These are phyloP conservation scores for Muntiacus reevesi DNA, from an alignment of 2,113 vertebrate species.

Conservation along the genomic window DNA sequence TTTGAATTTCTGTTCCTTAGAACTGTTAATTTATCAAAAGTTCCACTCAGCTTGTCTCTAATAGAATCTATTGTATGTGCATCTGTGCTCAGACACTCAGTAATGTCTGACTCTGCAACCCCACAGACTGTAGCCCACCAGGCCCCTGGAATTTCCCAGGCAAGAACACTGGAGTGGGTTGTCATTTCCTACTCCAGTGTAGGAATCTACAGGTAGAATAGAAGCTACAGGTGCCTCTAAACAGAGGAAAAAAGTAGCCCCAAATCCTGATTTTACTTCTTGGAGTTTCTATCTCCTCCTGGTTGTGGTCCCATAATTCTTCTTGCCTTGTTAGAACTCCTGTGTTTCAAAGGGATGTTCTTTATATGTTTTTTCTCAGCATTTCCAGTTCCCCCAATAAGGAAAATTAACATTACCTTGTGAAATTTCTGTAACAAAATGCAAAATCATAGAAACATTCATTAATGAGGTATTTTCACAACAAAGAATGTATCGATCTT, in stretches of 20 bases:
- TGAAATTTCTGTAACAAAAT: background rate
- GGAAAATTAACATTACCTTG: background rate
- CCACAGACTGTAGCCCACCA: background rate
- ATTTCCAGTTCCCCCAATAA: background rate
- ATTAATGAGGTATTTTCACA: background rate
- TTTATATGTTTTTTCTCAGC: background rate
- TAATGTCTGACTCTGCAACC: background rate
- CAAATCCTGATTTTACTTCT: background rate
- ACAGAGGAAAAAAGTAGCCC: background rate
- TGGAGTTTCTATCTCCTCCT: background rate
- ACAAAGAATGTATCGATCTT: background rate
- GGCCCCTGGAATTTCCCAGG: background rate
- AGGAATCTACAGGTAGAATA: background rate
- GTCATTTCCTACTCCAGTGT: fast-evolving
- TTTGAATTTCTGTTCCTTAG: background rate
- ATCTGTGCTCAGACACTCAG: background rate
- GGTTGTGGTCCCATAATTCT: background rate
- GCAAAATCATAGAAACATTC: background rate
- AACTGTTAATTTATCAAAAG: background rate
- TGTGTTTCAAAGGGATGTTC: background rate
- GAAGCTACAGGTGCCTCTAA: background rate
- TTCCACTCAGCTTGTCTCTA: background rate
- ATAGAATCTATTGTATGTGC: background rate
- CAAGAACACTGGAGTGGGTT: background rate
- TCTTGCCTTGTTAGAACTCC: background rate